phyloP scores from a whole-genome alignment of 2,797 vertebrate genomes.

The Morelia viridis region DNA sequence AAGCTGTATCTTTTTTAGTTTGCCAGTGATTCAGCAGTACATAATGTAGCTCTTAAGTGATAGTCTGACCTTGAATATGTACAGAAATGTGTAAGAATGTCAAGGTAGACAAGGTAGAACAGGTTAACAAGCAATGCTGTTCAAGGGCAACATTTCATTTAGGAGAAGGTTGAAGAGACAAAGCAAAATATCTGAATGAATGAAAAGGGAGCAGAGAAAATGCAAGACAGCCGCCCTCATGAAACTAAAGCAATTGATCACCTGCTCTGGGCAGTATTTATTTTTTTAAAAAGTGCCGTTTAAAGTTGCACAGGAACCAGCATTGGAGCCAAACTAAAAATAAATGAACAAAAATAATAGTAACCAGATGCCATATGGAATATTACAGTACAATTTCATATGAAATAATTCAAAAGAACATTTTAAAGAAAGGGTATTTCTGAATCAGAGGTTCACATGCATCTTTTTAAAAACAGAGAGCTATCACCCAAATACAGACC shows the following conservation, averaged over 20 bases:
- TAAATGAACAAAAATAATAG: neutral
- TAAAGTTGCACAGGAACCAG: neutral
- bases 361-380: neutral
- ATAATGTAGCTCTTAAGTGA: slow-evolving; percentile 37
- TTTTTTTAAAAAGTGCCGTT: neutral
- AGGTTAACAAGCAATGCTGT: slow-evolving; percentile 23
- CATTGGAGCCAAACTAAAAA: neutral
- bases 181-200: neutral
- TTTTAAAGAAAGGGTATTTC: no score
- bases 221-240: slow-evolving; percentile 12
- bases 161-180: neutral
- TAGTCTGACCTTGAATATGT: slow-evolving; percentile 55
- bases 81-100: slow-evolving; percentile 33
- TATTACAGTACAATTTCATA: no score
- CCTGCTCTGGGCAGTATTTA: neutral
- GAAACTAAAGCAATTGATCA: slow-evolving; percentile 3
- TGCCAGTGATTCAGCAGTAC: slow-evolving; percentile 26
- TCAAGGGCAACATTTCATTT: slow-evolving; percentile 18
- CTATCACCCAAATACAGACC: no score
- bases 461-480: no score
- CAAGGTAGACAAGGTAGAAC: slow-evolving; percentile 22
- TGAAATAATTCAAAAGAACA: no score
- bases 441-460: no score
- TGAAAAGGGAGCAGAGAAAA: slow-evolving; percentile 14
- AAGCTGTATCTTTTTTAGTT: slow-evolving; percentile 37